A percentile compares a stretch with the other conserved stretches of the same genome.
Conservation (phyloP, 1,140 invertebrate genomes). For the Eciton burchellii region DNA sequence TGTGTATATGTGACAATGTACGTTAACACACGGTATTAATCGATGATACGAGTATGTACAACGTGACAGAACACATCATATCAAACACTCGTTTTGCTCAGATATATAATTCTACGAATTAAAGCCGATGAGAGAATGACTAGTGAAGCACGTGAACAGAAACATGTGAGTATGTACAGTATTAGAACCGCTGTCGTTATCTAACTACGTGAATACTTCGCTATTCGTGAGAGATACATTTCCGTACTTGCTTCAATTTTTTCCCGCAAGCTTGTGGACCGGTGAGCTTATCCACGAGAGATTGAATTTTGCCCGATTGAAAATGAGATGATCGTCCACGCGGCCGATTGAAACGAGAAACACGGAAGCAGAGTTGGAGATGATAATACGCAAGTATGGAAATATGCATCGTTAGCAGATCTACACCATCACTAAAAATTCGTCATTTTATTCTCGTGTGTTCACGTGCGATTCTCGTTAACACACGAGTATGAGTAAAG, state of each 20-base stretch:
- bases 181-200: slow-evolving; percentile 33
- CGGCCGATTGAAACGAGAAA: not conserved
- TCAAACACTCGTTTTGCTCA: slow-evolving; percentile 43
- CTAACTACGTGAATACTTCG: slow-evolving; percentile 35
- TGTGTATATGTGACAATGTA: slow-evolving; percentile 33
- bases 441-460: slow-evolving; percentile 22
- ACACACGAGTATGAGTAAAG: slow-evolving; percentile 72
- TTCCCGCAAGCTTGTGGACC: not conserved
- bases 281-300: not conserved
- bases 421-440: slow-evolving; percentile 44
- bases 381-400: slow-evolving; percentile 25
- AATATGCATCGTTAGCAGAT: slow-evolving; percentile 38
- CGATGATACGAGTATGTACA: slow-evolving; percentile 43
- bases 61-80: slow-evolving; percentile 44
- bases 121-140: slow-evolving; percentile 53
- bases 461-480: not conserved
- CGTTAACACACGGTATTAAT: slow-evolving; percentile 30
- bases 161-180: slow-evolving; percentile 55
- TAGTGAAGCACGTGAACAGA: slow-evolving; percentile 52
- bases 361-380: not conserved
- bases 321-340: not conserved
- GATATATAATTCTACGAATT: slow-evolving; percentile 22
- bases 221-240: slow-evolving; percentile 19
- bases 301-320: not conserved
- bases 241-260: slow-evolving; percentile 27